phyloP scores from a whole-genome alignment of 2,888 invertebrate species.

The Drosophila maculinotata region DNA sequence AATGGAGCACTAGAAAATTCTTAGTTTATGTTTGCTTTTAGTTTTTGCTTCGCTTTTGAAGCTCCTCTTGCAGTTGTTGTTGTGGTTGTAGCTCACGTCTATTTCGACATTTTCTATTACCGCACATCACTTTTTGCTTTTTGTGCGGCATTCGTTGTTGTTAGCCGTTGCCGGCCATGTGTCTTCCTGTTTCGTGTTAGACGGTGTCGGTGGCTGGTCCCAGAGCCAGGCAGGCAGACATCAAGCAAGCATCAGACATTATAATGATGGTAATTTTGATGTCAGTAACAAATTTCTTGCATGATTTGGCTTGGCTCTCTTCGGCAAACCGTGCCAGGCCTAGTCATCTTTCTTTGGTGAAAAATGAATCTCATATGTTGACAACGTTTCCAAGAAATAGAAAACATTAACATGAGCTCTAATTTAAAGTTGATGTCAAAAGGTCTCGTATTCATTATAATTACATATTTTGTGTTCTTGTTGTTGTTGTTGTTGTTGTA shows the following conservation, averaged over 20 bases:
- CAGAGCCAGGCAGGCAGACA: slow-evolving; percentile 11
- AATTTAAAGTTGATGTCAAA: slow-evolving; percentile 50
- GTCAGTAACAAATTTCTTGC: slow-evolving; percentile 82
- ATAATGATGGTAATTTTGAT: slow-evolving; percentile 81
- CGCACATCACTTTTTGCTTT: slow-evolving; percentile 65
- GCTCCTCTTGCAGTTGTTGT: slow-evolving; percentile 15
- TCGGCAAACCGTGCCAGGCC: slow-evolving; percentile 8
- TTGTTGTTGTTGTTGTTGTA: slow-evolving; percentile 1
- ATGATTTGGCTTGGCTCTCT: slow-evolving; percentile 72
- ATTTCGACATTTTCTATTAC: slow-evolving; percentile 79
- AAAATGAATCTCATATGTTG: slow-evolving; percentile 66
- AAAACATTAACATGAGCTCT: slow-evolving; percentile 46
- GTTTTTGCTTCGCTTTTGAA: slow-evolving; percentile 24
- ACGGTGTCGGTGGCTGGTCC: slow-evolving; percentile 23
- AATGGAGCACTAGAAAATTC: slow-evolving; percentile 4
- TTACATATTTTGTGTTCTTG: slow-evolving; percentile 16
- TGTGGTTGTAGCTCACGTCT: slow-evolving; percentile 42
- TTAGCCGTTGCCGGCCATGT: slow-evolving; percentile 42
- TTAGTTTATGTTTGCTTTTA: slow-evolving; percentile 54
- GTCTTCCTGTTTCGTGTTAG: slow-evolving; percentile 69
- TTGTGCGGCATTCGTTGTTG: slow-evolving; percentile 29
- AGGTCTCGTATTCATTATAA: slow-evolving; percentile 34
- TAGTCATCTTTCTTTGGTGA: slow-evolving; percentile 44
- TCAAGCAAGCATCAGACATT: slow-evolving; percentile 51
- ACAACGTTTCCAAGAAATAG: slow-evolving; percentile 70